Conservation (phyloP, 2,888 invertebrate genomes). For the Trileptium ribeirensis region DNA sequence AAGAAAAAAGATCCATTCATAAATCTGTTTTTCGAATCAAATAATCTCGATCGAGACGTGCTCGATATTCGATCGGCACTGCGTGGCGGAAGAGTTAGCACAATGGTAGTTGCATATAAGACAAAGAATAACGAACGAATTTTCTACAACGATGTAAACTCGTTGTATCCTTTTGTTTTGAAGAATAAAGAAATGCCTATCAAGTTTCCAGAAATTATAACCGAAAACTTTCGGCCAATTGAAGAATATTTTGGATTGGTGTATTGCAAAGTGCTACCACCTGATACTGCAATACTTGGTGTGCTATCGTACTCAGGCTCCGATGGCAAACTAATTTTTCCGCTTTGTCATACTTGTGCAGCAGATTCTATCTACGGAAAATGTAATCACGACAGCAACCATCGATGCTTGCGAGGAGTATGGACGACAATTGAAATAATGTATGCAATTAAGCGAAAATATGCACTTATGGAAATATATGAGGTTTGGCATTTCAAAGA, state of each 20-base stretch:
- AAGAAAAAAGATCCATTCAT: neutral
- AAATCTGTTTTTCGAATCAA: neutral
- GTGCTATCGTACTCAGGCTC: neutral
- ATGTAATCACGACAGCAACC: neutral
- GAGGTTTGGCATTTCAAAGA: slow-evolving; percentile 1
- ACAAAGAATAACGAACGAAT: neutral
- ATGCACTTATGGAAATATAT: neutral
- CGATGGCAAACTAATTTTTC: slow-evolving; percentile 3
- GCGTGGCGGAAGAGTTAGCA: neutral
- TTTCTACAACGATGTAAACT: neutral
- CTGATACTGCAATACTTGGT: neutral
- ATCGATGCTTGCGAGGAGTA: neutral
- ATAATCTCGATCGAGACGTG: neutral
- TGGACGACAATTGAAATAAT: neutral
- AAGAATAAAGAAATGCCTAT: neutral
- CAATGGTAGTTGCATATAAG: neutral
- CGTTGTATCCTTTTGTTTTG: neutral
- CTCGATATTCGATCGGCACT: neutral
- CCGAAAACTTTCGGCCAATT: neutral
- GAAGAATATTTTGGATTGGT: slow-evolving; percentile 13
- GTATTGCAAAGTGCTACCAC: neutral
- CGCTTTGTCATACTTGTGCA: neutral
- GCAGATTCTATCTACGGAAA: neutral
- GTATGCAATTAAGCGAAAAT: neutral
- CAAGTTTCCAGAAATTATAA: slow-evolving; percentile 6